Base-by-base conservation (phyloP, 2,797 vertebrate species). In the Enteromius anoplus region DNA sequence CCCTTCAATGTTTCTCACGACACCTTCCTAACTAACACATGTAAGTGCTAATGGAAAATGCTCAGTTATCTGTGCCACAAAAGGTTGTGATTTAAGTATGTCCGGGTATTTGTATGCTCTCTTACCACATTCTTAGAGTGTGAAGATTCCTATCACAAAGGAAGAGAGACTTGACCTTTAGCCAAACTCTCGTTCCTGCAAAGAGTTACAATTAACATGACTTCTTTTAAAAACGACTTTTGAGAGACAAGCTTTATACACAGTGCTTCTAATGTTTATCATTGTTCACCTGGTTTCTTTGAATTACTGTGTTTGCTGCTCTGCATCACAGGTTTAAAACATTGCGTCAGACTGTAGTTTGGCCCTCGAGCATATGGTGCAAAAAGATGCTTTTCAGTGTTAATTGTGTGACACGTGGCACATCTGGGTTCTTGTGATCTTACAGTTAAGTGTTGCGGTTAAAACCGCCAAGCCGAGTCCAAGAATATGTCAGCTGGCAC, bases 401-500 rank as follows among this genome's bases (percentile, higher is more conserved):
- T 70, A 23, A 70, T 21, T 77, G 53, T 5, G 19, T 42, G 8
- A 37, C 15, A 9, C 5, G 9, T 47, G 3, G 26, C 26, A 19
- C 34, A 21, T 29, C 26, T 26, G 42, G 19, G 32, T 40, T 73
- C 7, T 47, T 51, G 34, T 77, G 14, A 19, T 11, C 29, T 53
- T 51, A 6, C 53, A 94, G 93, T n/a, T 91, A 64, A 91, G 85
- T 81, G 76, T 83, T 69, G 88, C 85, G 0, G 85, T 88, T 0
- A 91, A 82, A 85, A 85, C 70, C 0, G 87, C 89, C 0, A 88
- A 89, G 0, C 88, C 91, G 21, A 90, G 91, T 4, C 53, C 88
- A 0, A 86, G 92, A 55, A 77, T 92, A 79, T 89, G 91, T 84
- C 89, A 91, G 85, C 89, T 95, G 1, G 90, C 94, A 1, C 86